Percentiles rank a stretch among this genome's conserved stretches.
Evolutionary conservation across 30 jellyfish, hydroid and myxozoan genomes (phyloP).

Genomic region (Hydractinia symbiolongicarpus): DNA sequence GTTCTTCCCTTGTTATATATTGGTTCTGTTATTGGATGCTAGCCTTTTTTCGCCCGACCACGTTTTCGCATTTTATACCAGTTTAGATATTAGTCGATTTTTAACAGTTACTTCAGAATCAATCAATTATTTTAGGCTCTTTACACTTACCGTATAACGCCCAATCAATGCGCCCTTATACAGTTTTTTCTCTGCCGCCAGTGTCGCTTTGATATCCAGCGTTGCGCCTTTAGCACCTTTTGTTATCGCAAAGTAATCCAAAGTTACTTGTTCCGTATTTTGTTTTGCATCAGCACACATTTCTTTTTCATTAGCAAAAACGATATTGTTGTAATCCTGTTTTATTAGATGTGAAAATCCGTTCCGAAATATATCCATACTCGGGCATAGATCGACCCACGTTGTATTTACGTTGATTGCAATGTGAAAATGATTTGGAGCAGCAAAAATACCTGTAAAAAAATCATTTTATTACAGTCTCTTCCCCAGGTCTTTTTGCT

Average conservation of each 20-base stretch:
- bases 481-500: too few relatives aligned
- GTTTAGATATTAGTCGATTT: background rate
- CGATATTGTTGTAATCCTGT: background rate
- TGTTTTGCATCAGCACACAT: background rate
- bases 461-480: background rate
- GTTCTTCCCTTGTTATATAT: too few relatives aligned
- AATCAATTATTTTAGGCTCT: background rate
- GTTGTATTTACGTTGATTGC: background rate
- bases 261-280: background rate
- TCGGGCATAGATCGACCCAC: constrained; percentile 5
- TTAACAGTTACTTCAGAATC: background rate
- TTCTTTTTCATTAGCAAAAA: constrained; percentile 10
- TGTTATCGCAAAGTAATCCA: background rate
- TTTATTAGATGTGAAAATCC: background rate
- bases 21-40: background rate
- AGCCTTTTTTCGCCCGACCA: background rate
- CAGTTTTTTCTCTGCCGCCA: background rate
- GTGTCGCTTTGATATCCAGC: background rate
- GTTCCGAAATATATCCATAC: constrained; percentile 9
- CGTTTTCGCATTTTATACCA: background rate
- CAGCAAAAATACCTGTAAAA: background rate
- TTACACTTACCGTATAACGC: background rate
- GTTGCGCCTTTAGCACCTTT: background rate
- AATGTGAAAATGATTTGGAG: background rate
- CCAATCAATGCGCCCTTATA: background rate